A percentile compares a stretch with the other conserved stretches of the same genome.
Conservation (phyloP, 2,888 invertebrate species). For the Scrobipalpa atriplicella region DNA sequence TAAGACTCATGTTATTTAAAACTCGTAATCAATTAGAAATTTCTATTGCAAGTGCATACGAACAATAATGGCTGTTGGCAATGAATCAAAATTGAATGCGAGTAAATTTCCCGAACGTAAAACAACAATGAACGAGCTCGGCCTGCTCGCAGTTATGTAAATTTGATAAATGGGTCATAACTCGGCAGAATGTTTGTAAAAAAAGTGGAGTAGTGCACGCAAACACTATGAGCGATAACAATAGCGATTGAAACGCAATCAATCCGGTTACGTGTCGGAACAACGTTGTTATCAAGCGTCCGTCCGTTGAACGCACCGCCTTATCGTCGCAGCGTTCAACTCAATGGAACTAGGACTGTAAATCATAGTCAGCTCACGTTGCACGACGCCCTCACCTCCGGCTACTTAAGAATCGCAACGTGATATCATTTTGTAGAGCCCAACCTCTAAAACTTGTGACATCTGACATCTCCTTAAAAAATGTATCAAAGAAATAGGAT, state of each 20-base stretch:
- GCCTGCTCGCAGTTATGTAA: slow-evolving; percentile 22
- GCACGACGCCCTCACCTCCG: slow-evolving; percentile 36
- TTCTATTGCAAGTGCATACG: neutral
- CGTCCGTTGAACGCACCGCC: slow-evolving; percentile 50
- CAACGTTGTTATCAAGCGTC: slow-evolving; percentile 45
- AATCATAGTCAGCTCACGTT: slow-evolving; percentile 40
- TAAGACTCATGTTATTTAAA: neutral
- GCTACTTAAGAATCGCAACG: neutral
- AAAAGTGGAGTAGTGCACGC: slow-evolving; percentile 37
- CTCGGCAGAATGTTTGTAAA: slow-evolving; percentile 28
- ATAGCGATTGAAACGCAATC: slow-evolving; percentile 52
- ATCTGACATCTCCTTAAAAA: neutral
- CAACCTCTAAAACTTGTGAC: neutral
- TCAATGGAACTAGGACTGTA: slow-evolving; percentile 52
- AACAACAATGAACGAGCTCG: slow-evolving; percentile 23
- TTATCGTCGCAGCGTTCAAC: slow-evolving; percentile 54
- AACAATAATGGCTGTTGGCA: slow-evolving; percentile 14
- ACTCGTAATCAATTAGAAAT: neutral
- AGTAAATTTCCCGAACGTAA: slow-evolving; percentile 12
- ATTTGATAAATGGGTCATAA: slow-evolving; percentile 26
- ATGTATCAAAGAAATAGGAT: neutral
- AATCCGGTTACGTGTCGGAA: slow-evolving; percentile 45
- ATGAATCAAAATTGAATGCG: slow-evolving; percentile 18
- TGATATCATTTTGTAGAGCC: neutral
- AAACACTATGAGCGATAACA: slow-evolving; percentile 46